Percentiles rank a stretch among this genome's conserved stretches.
Evolutionary conservation across 1,140 invertebrate genomes (phyloP).

Genomic region (Ditylenchus dipsaci): DNA sequence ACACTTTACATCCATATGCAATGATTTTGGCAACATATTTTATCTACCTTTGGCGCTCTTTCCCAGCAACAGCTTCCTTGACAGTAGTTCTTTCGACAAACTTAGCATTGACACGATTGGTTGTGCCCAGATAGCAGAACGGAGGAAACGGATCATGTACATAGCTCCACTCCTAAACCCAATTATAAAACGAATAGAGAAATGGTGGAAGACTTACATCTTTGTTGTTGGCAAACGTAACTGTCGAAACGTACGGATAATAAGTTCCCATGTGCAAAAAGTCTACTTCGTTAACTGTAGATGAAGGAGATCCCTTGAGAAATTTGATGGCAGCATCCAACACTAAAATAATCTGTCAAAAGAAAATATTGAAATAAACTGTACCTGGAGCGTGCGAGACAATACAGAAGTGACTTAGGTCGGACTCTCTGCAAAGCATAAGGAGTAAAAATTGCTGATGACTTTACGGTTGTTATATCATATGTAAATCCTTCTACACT

Average conservation of each 20-base stretch:
- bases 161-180: constrained; percentile 17
- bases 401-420: constrained; percentile 68
- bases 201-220: constrained; percentile 1
- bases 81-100: constrained; percentile 21
- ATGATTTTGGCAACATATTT: too few species aligned
- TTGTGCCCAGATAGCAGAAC: constrained; percentile 20
- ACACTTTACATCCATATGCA: too few species aligned
- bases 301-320: constrained; percentile 69
- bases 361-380: too few species aligned
- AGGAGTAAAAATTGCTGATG: background rate
- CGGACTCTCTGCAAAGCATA: constrained; percentile 55
- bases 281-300: constrained; percentile 56
- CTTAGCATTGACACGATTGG: constrained; percentile 16
- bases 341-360: too few species aligned
- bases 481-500: too few species aligned
- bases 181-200: background rate
- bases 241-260: constrained; percentile 16
- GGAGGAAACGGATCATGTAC: constrained; percentile 23
- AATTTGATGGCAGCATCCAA: constrained; percentile 39
- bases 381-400: constrained; percentile 63
- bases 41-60: too few species aligned
- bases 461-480: too few species aligned
- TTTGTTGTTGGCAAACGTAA: constrained; percentile 14
- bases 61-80: too few species aligned
- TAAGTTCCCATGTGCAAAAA: constrained; percentile 20